A percentile compares a stretch with the other conserved stretches of the same genome.
Evolutionary conservation across 2,113 vertebrate species (phyloP).

Genomic region (Anguilla rostrata): DNA sequence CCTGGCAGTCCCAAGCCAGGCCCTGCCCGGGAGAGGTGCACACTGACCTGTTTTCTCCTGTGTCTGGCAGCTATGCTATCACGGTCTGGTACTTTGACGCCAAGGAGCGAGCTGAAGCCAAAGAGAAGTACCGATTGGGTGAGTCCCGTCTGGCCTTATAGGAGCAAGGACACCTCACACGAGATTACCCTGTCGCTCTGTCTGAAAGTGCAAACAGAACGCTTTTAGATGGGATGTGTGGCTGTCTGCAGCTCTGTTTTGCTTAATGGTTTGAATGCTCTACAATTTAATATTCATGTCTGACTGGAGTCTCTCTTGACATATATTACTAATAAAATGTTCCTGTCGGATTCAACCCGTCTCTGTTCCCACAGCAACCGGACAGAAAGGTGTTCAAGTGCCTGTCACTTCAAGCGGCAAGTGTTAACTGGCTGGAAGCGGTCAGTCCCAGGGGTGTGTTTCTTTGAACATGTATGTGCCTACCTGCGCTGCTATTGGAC

Average conservation of each 20-base stretch:
- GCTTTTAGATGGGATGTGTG: not conserved
- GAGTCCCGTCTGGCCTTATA: conserved; percentile 20
- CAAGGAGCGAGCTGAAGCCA: conserved; percentile 85
- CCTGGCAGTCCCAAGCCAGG: not conserved
- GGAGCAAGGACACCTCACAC: not conserved
- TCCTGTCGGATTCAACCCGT: conserved; percentile 25
- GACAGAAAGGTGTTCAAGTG: conserved; percentile 80
- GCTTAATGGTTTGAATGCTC: not conserved
- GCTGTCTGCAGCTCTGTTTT: not conserved
- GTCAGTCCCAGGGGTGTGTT: conserved; percentile 40
- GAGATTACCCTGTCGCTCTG: too few species aligned
- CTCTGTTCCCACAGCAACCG: conserved; percentile 64
- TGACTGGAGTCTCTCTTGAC: not conserved
- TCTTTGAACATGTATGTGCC: conserved; percentile 51
- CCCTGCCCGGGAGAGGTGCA: not conserved
- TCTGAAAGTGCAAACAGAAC: not conserved
- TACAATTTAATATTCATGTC: not conserved
- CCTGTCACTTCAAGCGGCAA: conserved; percentile 72
- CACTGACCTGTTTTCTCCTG: conserved; percentile 16
- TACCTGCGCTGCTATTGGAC: conserved; percentile 49
- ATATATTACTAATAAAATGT: not conserved
- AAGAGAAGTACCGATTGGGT: conserved; percentile 85
- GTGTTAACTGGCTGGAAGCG: conserved; percentile 57
- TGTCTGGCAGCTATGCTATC: conserved; percentile 80
- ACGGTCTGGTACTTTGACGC: conserved; percentile 96